A percentile compares a stretch with the other conserved stretches of the same genome.
Conservation (phyloP, 1,140 invertebrate species). For the Manduca sexta region DNA sequence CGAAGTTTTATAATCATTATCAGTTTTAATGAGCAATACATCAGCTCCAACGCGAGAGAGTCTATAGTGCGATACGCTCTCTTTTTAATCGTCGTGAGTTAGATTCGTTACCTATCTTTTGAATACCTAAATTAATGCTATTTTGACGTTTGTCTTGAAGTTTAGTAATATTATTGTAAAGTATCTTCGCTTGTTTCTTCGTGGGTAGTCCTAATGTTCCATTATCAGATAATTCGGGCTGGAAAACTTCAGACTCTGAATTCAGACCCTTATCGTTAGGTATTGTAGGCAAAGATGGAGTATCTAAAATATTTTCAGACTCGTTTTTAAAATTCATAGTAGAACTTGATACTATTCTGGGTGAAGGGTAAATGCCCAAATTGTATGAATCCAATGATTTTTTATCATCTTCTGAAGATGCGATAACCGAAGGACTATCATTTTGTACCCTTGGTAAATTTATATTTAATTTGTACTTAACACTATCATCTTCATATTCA, state of each 20-base stretch:
- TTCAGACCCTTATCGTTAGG: slow-evolving; percentile 9
- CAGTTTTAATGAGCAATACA: slow-evolving; percentile 20
- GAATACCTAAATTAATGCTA: too few relatives aligned
- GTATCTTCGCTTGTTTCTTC: background rate
- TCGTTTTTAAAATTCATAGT: slow-evolving; percentile 16
- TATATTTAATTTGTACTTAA: slow-evolving; percentile 38
- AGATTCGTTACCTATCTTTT: background rate
- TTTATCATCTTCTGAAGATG: slow-evolving; percentile 30
- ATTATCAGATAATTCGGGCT: background rate
- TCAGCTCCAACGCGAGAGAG: slow-evolving; percentile 25
- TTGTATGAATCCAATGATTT: slow-evolving; percentile 36
- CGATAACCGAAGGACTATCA: slow-evolving; percentile 24
- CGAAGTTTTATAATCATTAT: slow-evolving; percentile 6
- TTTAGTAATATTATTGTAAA: background rate
- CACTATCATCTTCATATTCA: slow-evolving; percentile 21
- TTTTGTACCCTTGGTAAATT: slow-evolving; percentile 31
- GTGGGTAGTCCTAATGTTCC: background rate
- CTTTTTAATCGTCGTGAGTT: background rate
- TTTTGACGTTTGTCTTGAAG: background rate
- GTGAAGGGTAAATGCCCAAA: slow-evolving; percentile 19
- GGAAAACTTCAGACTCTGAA: background rate
- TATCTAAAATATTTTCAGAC: background rate
- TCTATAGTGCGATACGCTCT: slow-evolving; percentile 22
- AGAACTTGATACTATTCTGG: slow-evolving; percentile 19
- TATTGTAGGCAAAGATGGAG: slow-evolving; percentile 12